These are phyloP conservation scores for Chymomyza procnemis DNA, from an alignment of 2,888 invertebrate genomes.

Conservation along the genomic window DNA sequence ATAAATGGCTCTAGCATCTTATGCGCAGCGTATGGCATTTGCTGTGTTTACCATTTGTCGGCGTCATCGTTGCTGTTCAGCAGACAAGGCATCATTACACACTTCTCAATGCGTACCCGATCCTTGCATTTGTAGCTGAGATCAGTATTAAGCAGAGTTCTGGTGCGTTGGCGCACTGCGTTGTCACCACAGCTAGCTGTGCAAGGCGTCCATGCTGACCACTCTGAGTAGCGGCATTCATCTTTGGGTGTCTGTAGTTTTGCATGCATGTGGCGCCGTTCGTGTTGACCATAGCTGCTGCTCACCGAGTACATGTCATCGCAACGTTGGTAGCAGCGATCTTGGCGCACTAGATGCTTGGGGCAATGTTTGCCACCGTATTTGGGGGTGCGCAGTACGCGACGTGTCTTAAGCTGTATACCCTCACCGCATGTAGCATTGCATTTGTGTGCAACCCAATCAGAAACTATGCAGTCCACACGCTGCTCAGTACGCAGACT, in stretches of 20 bases:
- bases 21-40: background rate
- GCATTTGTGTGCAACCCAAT: conserved; percentile 80
- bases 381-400: conserved; percentile 79
- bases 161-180: conserved; percentile 80
- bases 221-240: conserved; percentile 82
- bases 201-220: conserved; percentile 86
- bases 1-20: background rate
- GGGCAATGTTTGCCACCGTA: conserved; percentile 81
- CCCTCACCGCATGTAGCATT: conserved; percentile 80
- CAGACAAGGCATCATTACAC: conserved; percentile 75
- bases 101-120: conserved; percentile 75
- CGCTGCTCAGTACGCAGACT: conserved; percentile 48
- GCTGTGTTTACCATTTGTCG: conserved; percentile 54
- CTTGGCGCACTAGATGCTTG: conserved; percentile 77
- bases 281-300: conserved; percentile 39
- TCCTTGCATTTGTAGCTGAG: conserved; percentile 76
- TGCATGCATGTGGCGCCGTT: conserved; percentile 47
- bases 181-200: conserved; percentile 82
- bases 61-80: conserved; percentile 68
- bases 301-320: conserved; percentile 74
- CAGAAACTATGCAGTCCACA: conserved; percentile 79
- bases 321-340: conserved; percentile 76
- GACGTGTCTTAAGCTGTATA: conserved; percentile 79
- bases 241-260: conserved; percentile 51
- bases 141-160: conserved; percentile 77